Conservation (phyloP, 2,113 vertebrate species). For the Myrmecobius fasciatus region DNA sequence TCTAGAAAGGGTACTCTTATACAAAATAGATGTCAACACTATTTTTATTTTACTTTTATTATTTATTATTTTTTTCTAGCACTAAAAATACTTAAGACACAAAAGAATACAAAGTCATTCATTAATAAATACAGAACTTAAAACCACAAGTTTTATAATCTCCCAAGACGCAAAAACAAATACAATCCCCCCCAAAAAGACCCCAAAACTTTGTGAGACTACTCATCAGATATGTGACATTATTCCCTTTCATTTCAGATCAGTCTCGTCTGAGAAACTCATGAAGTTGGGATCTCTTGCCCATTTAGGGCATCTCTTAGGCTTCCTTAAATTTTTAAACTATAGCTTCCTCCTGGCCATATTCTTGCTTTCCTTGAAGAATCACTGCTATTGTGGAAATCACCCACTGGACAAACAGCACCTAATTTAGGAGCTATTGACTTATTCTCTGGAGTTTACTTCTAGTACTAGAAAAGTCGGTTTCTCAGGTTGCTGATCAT, state of each 20-base stretch:
- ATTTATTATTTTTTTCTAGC: not conserved
- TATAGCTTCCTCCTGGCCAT: not conserved
- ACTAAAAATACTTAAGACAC: not conserved
- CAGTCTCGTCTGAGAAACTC: not conserved
- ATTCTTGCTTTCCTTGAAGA: not conserved
- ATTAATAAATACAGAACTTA: not conserved
- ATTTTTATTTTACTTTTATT: not conserved
- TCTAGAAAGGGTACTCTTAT: not conserved
- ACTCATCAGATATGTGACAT: not conserved
- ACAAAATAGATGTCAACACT: not conserved
- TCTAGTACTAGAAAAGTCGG: not conserved
- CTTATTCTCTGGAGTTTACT: not conserved
- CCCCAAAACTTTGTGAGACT: not conserved
- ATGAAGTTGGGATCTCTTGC: not conserved
- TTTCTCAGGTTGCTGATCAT: not conserved
- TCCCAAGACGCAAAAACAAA: not conserved
- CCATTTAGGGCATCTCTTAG: not conserved
- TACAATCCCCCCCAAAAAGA: too few species aligned
- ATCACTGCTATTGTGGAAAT: not conserved
- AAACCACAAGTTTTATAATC: not conserved
- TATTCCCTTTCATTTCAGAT: not conserved
- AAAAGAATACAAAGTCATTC: not conserved
- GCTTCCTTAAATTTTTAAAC: not conserved
- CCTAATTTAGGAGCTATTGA: not conserved
- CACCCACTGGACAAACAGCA: not conserved